phyloP scores from a whole-genome alignment of 1,140 invertebrate genomes.

The Drosophila oshimai region DNA sequence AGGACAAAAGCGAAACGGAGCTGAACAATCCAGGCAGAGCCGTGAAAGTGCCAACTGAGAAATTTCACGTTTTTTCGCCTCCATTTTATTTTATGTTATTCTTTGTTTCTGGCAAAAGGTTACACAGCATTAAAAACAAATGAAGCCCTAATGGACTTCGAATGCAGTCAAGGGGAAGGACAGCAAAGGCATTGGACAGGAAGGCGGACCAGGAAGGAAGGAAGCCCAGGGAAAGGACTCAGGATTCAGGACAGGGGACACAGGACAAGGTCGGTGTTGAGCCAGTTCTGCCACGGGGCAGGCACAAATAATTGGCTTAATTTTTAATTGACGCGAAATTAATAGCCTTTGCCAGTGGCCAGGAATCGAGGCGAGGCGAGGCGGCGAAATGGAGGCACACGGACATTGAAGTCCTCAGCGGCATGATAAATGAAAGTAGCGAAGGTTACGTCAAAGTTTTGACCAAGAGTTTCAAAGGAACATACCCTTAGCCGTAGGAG shows the following conservation, averaged over 20 bases:
- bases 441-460: slow-evolving; percentile 21
- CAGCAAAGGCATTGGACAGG: background rate
- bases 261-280: slow-evolving; percentile 37
- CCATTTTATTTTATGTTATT: slow-evolving; percentile 53
- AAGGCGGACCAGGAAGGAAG: background rate
- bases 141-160: slow-evolving; percentile 79
- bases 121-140: slow-evolving; percentile 80
- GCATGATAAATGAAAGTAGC: slow-evolving; percentile 51
- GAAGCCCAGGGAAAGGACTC: background rate
- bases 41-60: slow-evolving; percentile 77
- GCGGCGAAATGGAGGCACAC: slow-evolving; percentile 22
- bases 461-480: slow-evolving; percentile 7
- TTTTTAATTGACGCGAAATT: slow-evolving; percentile 81
- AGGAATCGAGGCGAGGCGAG: slow-evolving; percentile 17
- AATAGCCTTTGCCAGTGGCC: slow-evolving; percentile 61
- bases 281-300: slow-evolving; percentile 28
- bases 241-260: background rate
- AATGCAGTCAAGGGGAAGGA: slow-evolving; percentile 51
- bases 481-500: slow-evolving; percentile 7
- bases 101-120: slow-evolving; percentile 66
- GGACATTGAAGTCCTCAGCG: slow-evolving; percentile 7
- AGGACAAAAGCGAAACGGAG: background rate
- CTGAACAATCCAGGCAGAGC: slow-evolving; percentile 26
- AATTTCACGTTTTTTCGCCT: slow-evolving; percentile 33
- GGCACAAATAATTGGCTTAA: slow-evolving; percentile 79